Evolutionary conservation across 2,113 vertebrate genomes (phyloP).

Genomic region (Genyomyrus donnyi): DNA sequence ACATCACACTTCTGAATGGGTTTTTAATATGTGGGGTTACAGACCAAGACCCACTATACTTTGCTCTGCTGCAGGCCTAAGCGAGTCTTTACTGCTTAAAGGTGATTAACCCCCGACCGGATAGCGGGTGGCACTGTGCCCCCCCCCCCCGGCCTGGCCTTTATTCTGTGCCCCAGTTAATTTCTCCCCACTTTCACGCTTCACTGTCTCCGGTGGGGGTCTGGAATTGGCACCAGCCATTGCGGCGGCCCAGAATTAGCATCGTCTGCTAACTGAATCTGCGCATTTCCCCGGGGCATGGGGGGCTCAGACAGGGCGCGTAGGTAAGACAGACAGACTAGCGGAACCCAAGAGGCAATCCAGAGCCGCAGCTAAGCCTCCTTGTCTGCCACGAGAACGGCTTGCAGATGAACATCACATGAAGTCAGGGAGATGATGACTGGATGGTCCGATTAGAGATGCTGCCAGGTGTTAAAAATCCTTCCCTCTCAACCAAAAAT

Average conservation of each 20-base stretch:
- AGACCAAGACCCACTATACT: not conserved
- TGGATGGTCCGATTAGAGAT: not conserved
- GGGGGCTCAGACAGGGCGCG: not conserved
- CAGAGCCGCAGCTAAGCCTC: not conserved
- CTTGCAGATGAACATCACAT: not conserved
- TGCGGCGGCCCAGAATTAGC: not conserved
- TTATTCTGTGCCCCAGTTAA: not conserved
- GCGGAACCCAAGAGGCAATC: not conserved
- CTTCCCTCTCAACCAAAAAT: not conserved
- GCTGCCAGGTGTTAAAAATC: not conserved
- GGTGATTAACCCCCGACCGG: not conserved
- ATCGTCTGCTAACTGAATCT: not conserved
- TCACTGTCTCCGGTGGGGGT: not conserved
- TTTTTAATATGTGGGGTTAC: not conserved
- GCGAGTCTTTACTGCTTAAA: not conserved
- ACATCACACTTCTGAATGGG: not conserved
- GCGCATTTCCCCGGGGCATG: not conserved
- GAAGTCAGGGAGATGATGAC: not conserved
- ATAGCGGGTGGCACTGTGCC: not conserved
- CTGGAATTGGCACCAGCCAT: not conserved
- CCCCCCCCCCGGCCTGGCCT: not conserved
- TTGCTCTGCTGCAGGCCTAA: not conserved
- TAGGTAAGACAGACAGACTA: not conserved
- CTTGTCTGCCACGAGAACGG: not conserved
- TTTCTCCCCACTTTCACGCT: not conserved